Evolutionary conservation across 2,888 invertebrate species (phyloP), one percentile per base, ranked within the genome.

Genomic region (Seira sanloemensis): DNA sequence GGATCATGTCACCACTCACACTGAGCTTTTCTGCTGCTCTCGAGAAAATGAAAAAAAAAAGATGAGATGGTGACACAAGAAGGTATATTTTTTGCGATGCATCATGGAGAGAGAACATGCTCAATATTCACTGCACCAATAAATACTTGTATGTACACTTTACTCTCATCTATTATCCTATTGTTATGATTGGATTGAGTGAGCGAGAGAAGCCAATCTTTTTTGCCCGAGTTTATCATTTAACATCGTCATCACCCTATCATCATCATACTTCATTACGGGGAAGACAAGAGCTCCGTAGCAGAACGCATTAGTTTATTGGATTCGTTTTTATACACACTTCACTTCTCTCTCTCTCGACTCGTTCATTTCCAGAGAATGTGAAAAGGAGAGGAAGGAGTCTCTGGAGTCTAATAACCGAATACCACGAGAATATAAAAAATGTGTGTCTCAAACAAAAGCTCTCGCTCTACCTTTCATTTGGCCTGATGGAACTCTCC

Each of bases 251-350:
- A n/a, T 50, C 62, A 67, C 26, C 67, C 25, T 67, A 67, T 37
- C 69, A 37, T 62, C 62, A 73, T 58, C 25, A 73, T 37, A 37
- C 75, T 75, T 75, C 26, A 75, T 23, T 66, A 75, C 65, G 23
- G 24, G 25, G 23, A 65, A 65, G 50, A 67, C 66, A 37, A 24
- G 66, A 62, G 62, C 62, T 37, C 21, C 69, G 26, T 12, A 69
- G 23, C 23, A 46, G 76, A 84, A 66, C 71, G 78, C 84, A 84
- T 84, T 84, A 84, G 84, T 79, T 84, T 84, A 84, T 84, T 84
- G 84, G 79, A 84, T 84, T 79, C 75, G 79, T 26, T 67, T 62
- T 62, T 62, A 62, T n/a, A 62, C 62, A 62, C 62, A 62, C 62
- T 62, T 62, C 62, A 66, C 27, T 73, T 81, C 72, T 37, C 58